Percentiles rank a stretch among this genome's conserved stretches.
phyloP scores from a whole-genome alignment of 2,113 vertebrate species.

The Rhipidura dahli region DNA sequence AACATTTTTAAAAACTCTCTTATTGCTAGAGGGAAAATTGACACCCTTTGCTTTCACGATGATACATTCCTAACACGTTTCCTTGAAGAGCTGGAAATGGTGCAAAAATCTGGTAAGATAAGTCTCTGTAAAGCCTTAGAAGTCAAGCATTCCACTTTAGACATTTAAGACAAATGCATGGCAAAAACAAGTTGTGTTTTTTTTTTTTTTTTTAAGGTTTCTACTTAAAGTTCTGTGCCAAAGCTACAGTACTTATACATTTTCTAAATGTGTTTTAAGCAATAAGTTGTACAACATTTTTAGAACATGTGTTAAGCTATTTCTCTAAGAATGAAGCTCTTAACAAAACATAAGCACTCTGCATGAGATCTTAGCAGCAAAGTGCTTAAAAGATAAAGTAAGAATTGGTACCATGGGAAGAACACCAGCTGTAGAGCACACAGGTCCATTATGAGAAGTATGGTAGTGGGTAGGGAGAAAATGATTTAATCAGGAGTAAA shows the following conservation, averaged over 20 bases:
- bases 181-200: constrained; percentile 48
- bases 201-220: constrained; percentile 68
- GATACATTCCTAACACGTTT: constrained; percentile 65
- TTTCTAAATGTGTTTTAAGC: constrained; percentile 87
- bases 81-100: constrained; percentile 58
- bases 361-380: constrained; percentile 88
- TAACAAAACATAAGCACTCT: constrained; percentile 90
- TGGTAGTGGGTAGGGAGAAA: constrained; percentile 90
- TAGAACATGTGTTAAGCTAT: constrained; percentile 90
- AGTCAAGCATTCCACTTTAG: constrained; percentile 59
- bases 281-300: constrained; percentile 89
- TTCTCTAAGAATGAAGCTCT: constrained; percentile 89
- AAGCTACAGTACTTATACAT: constrained; percentile 81
- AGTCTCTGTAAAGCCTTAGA: constrained; percentile 68
- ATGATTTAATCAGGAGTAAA: constrained; percentile 92
- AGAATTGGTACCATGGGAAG: constrained; percentile 97
- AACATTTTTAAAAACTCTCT: constrained; percentile 61
- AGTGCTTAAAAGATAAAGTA: constrained; percentile 90
- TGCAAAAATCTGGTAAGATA: constrained; percentile 67
- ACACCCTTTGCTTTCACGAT: constrained; percentile 68
- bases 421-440: constrained; percentile 89
- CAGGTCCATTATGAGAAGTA: constrained; percentile 94
- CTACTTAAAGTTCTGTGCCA: constrained; percentile 78
- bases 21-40: constrained; percentile 66
- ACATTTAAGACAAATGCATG: constrained; percentile 64